Evolutionary conservation across 2,888 invertebrate species (phyloP).

Genomic region (Sphinx pinastri): DNA sequence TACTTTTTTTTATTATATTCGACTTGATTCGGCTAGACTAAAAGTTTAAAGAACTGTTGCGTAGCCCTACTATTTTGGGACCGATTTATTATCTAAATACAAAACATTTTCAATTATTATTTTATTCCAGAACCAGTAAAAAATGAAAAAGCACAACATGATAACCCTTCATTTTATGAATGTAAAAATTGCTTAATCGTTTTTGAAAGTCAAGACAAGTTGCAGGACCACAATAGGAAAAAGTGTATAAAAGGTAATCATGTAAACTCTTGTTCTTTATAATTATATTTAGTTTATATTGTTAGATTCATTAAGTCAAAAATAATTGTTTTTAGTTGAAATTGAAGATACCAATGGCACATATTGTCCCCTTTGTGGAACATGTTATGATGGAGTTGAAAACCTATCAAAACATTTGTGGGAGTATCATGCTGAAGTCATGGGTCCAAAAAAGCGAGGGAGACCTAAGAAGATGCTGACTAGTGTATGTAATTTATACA

Average conservation of each 20-base stretch:
- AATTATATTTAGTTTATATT: background rate
- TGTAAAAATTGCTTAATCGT: constrained; percentile 53
- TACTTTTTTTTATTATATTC: constrained; percentile 10
- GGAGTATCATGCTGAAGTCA: constrained; percentile 65
- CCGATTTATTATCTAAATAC: background rate
- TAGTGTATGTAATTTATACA: constrained; percentile 52
- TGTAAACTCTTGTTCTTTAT: background rate
- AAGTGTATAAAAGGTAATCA: constrained; percentile 57
- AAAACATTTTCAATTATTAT: background rate
- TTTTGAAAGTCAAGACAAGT: constrained; percentile 47
- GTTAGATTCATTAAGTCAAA: background rate
- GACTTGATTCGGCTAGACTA: background rate
- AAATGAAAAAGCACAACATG: constrained; percentile 43
- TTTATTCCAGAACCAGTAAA: constrained; percentile 53
- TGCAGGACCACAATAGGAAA: constrained; percentile 49
- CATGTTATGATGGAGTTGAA: constrained; percentile 59
- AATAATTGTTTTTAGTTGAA: constrained; percentile 53
- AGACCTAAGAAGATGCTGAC: constrained; percentile 70
- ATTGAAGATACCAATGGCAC: constrained; percentile 56
- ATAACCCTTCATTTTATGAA: constrained; percentile 40
- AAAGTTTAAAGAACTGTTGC: background rate
- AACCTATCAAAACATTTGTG: constrained; percentile 71
- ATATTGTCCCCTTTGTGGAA: constrained; percentile 69
- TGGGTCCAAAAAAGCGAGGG: constrained; percentile 77
- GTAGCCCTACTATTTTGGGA: background rate